Evolutionary conservation across 2,797 vertebrate species (phyloP), one percentile per base, ranked within the genome.

Genomic region (Distichodus sexfasciatus): DNA sequence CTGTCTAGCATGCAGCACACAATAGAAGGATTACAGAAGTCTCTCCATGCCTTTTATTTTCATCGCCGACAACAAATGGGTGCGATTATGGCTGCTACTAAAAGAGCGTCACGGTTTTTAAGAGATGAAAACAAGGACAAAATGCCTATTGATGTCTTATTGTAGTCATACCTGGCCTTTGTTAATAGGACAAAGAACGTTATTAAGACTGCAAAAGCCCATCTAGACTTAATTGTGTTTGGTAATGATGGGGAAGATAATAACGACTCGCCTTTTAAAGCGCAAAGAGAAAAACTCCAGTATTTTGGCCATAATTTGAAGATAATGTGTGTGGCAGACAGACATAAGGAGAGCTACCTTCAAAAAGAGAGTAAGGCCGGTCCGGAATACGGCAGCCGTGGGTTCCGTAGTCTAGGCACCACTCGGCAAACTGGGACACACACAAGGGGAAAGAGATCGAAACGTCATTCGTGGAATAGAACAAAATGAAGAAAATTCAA

Each of bases 351-450:
- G 0, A 46, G 41, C 61, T 92, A 97, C 97, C 96, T 98, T 99
- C 97, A 76, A 98, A 99, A n/a, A 99, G 94, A 14, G 97, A 99
- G 66, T 98, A 98, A 2, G 96, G 96, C 76, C 96, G 87, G 84
- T 98, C 97, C 10, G 97, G 96, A 82, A 99, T 95, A 53, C 97
- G 94, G 73, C 97, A 99, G 33, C 97, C 97, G 2, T 98, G 97
- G 0, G 91, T 92, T 59, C 97, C 96, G 0, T 98, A 99, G 36
- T 93, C 95, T 77, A 99, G 87, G 88, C 97, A 99, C 97, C 97
- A 99, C 73, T 98, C 96, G 1, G 95, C 95, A 89, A 98, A 99
- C 97, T 99, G 67, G 3, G 67, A 58, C 1, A 23, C 31, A 55
- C 24, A 51, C 11, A 36, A 7, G 28, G 7, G 23, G 3, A 28